These are phyloP conservation scores for Darevskia mixta DNA, from an alignment of 2,797 vertebrate species.

Conservation along the genomic window DNA sequence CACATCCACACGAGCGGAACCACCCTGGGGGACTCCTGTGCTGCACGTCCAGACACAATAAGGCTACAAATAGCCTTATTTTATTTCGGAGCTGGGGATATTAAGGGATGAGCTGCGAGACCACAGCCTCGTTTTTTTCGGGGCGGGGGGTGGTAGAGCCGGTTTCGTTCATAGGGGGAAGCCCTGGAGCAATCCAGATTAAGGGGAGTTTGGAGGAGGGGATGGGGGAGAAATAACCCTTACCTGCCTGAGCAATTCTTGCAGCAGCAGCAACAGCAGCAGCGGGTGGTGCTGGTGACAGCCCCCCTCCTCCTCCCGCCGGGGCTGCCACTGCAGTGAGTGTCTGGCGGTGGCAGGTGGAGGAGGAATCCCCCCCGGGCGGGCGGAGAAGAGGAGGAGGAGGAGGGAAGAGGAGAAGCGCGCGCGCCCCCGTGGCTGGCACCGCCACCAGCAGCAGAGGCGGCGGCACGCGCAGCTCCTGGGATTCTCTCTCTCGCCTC, in stretches of 20 bases:
- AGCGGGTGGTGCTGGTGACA: constrained; percentile 17
- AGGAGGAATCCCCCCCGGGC: background rate
- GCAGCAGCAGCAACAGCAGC: background rate
- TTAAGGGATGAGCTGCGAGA: background rate
- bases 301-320: constrained; percentile 6
- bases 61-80: background rate
- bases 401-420: background rate
- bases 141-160: too few species aligned
- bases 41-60: background rate
- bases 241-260: too few species aligned
- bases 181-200: background rate
- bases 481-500: constrained; percentile 26
- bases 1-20: background rate
- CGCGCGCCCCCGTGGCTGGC: background rate
- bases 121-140: background rate
- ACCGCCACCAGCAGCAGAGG: background rate
- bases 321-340: background rate
- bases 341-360: background rate
- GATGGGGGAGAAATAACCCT: background rate
- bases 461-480: constrained; percentile 5
- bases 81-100: background rate
- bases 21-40: background rate
- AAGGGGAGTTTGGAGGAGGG: background rate
- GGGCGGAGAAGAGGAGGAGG: background rate
- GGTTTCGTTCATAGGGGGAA: background rate